Conservation (phyloP, 2,888 invertebrate genomes). For the Cyclophora albipunctata region DNA sequence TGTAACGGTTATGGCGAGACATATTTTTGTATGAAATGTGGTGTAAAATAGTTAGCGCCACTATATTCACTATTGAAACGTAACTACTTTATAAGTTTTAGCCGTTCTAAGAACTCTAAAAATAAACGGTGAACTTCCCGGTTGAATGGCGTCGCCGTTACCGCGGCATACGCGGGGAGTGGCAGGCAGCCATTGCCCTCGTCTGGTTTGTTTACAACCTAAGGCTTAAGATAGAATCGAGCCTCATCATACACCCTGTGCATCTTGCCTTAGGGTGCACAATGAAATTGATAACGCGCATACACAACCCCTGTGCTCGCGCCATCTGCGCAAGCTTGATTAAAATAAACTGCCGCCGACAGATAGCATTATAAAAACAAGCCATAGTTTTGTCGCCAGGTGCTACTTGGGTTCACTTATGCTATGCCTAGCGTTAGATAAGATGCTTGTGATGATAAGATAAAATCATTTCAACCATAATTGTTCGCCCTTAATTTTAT, state of each 20-base stretch:
- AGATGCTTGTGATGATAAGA: conserved; percentile 17
- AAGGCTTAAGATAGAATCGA: conserved; percentile 31
- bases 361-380: conserved; percentile 57
- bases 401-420: conserved; percentile 49
- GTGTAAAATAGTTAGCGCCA: no score
- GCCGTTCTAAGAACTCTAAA: conserved; percentile 61
- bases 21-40: no score
- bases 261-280: conserved; percentile 43
- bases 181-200: conserved; percentile 72
- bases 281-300: conserved; percentile 26
- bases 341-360: conserved; percentile 66
- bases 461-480: no score
- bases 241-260: conserved; percentile 49
- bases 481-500: no score
- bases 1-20: no score
- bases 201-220: conserved; percentile 71
- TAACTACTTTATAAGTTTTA: conserved; percentile 16
- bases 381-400: conserved; percentile 49
- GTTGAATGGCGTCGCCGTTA: conserved; percentile 69
- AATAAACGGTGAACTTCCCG: conserved; percentile 73
- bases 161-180: conserved; percentile 55
- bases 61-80: no score
- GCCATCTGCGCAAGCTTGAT: conserved; percentile 67
- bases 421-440: conserved; percentile 61
- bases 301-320: conserved; percentile 53